Base-by-base conservation (phyloP, 2,113 vertebrate species). In the Silurus meridionalis region DNA sequence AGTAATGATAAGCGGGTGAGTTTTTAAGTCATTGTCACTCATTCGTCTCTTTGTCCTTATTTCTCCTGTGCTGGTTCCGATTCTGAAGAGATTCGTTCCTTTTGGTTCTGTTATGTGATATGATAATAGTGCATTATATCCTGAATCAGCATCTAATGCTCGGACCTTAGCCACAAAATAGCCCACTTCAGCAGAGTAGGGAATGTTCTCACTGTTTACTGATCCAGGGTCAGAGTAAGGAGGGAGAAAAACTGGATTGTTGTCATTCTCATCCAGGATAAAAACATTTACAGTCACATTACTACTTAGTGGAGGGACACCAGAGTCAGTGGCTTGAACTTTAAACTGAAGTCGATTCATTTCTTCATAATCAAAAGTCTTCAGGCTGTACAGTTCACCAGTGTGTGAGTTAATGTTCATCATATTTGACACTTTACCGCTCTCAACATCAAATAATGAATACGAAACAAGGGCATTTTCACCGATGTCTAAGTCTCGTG, bases 391-490 rank as follows among this genome's bases (percentile, higher is more conserved):
- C 19, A 95, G 83, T 89, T 95, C 94, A 19, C 94, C 94, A 37
- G 84, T 90, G 8, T 57, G 2, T 37, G 60, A 80, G 52, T 94
- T 94, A 69, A 96, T 90, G 28, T 92, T 93, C 58, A 96, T 91
- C 86, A 94, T 90, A 64, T 90, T 91, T 80, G 94, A 90, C 75
- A 96, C 87, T 58, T 91, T 93, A 93, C 86, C 37, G 88, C 77
- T 69, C 21, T 72, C 88, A 50, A 92, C 91, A 84, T 95, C 94
- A 88, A 93, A 88, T 88, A 96, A 88, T 3, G 19, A 23, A 61
- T 96, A 97, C 55, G 92, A 91, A 57, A 96, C 86, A 72, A 87
- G 89, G 63, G 94, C 94, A 0, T 96, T 97, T 82, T 86, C 95
- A 93, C 64, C 63, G 11, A 71, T 23, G 67, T 90, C 89, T n/a